Evolutionary conservation across 2,797 vertebrate species (phyloP), one percentile per base, ranked within the genome.

Genomic region (Tokudaia tokunoshimensis): DNA sequence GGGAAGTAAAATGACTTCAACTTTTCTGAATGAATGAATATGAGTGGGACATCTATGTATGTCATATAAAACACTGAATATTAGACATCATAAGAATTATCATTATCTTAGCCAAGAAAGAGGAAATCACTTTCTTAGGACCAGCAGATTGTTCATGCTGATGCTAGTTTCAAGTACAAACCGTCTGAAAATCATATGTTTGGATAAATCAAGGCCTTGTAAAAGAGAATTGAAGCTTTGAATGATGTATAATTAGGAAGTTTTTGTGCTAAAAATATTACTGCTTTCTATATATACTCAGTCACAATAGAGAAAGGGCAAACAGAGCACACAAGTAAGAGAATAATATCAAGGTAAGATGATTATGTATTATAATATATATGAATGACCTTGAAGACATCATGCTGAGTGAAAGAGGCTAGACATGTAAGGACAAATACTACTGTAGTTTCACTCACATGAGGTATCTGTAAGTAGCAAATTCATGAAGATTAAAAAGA

Each of bases 151-250:
- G 61, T 82, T 57, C 11, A 37, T 79, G 88, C 31, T 12, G 4
- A n/a, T 88, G 81, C 44, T 6, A 61, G 52, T 1, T 34, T 94
- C 76, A 78, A 74, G 72, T n/a, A 3, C 59, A 59, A 65, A n/a
- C 29, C 1, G 12, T 76, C 67, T 76, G 89, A 95, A 97, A 95
- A 52, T 72, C 41, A 47, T 4, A 22, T 70, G 96, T 80, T 80
- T 67, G 31, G 14, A 44, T 22, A 79, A 80, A 85, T 55, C 44
- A 29, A 14, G 61, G 92, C 47, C 63, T 12, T 55, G 93, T 91
- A 70, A 94, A 96, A 96, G 75, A 95, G 82, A 92, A 87, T 9
- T 70, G 82, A 94, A 93, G 82, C 91, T 80, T 94, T 41, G 34
- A 84, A 50, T 29, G 34, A 41, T 70, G 6, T 81, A 11, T 88